These are phyloP conservation scores for Ochlodes sylvanus DNA, from an alignment of 2,888 invertebrate species.

Conservation along the genomic window DNA sequence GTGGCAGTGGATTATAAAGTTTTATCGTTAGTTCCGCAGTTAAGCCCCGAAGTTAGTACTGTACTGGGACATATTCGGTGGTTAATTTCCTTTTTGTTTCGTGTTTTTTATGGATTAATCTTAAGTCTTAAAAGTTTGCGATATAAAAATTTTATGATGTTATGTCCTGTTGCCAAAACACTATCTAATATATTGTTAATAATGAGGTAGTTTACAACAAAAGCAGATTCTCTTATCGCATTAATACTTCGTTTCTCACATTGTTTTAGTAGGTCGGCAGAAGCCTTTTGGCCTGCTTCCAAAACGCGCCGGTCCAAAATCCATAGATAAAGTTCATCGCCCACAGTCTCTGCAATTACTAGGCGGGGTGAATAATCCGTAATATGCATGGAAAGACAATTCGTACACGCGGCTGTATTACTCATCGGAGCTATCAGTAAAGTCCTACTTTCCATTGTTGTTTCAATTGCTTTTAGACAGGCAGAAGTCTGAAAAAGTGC, in stretches of 20 bases:
- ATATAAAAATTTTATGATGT: background rate
- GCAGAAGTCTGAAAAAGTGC: background rate
- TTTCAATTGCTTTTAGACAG: background rate
- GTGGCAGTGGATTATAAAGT: constrained; percentile 19
- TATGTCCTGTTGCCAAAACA: background rate
- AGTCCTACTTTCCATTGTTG: background rate
- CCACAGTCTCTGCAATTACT: constrained; percentile 57
- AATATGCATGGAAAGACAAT: constrained; percentile 47
- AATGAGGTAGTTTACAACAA: constrained; percentile 15
- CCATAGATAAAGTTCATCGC: constrained; percentile 54
- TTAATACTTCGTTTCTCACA: constrained; percentile 20
- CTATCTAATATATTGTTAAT: background rate
- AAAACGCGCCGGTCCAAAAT: constrained; percentile 49
- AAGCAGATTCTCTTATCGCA: constrained; percentile 21
- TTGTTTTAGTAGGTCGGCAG: constrained; percentile 35
- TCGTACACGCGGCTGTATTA: constrained; percentile 28
- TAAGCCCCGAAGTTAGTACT: background rate
- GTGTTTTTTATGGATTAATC: background rate
- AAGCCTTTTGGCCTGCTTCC: constrained; percentile 51
- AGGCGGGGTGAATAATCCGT: constrained; percentile 65
- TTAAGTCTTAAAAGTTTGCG: background rate
- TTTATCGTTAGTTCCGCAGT: constrained; percentile 8
- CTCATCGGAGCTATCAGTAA: constrained; percentile 23
- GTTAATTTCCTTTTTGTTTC: constrained; percentile 1
- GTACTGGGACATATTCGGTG: background rate